These are phyloP conservation scores for Blennius ocellaris DNA, from an alignment of 2,113 vertebrate species.

Conservation along the genomic window DNA sequence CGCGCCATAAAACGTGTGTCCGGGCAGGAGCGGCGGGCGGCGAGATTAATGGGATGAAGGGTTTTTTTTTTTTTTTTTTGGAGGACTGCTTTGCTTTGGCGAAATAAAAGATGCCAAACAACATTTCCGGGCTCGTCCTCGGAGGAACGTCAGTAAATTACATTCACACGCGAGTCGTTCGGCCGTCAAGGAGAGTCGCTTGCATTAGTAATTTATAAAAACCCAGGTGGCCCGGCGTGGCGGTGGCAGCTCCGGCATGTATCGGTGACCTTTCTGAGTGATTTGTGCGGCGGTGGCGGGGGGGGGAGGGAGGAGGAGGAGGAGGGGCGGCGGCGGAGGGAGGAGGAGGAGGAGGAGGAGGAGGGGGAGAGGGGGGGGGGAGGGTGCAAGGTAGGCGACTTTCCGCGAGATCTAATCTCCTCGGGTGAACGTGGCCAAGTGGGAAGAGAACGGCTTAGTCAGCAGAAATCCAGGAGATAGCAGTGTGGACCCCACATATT, in stretches of 20 bases:
- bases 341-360: too few relatives aligned
- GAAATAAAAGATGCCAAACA: neutral
- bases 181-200: slow-evolving; percentile 11
- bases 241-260: slow-evolving; percentile 22
- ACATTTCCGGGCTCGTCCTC: slow-evolving; percentile 1
- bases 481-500: slow-evolving; percentile 20
- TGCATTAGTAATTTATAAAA: slow-evolving; percentile 10
- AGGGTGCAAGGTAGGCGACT: slow-evolving; percentile 22
- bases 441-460: slow-evolving; percentile 45
- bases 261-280: slow-evolving; percentile 41
- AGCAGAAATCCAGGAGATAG: slow-evolving; percentile 56
- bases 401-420: slow-evolving; percentile 42
- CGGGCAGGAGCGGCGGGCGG: neutral
- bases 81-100: neutral
- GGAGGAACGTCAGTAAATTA: slow-evolving; percentile 13
- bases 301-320: neutral
- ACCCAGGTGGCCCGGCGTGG: neutral
- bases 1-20: neutral
- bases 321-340: neutral
- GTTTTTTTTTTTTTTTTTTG: too few relatives aligned
- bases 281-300: slow-evolving; percentile 3
- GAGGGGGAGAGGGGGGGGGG: too few relatives aligned
- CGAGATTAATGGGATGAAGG: neutral
- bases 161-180: neutral
- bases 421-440: slow-evolving; percentile 9